Base-by-base conservation (phyloP, 2,888 invertebrate species). In the Colostygia pectinataria region DNA sequence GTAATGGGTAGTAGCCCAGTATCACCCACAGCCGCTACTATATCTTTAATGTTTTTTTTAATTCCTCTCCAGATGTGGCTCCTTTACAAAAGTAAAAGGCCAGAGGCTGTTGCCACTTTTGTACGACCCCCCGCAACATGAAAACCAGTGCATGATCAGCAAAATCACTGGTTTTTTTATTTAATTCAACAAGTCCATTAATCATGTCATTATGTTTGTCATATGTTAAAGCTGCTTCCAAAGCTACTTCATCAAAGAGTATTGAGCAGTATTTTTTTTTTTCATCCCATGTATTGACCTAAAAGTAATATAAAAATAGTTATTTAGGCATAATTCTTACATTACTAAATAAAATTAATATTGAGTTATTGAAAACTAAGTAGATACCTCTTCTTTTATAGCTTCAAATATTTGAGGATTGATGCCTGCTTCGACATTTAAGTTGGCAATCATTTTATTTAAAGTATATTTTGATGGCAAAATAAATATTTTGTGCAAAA, bases 401-500 rank as follows among this genome's bases (percentile, higher is more conserved):
- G 13, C 13, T 7, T 14, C 13, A 4, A 31, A 31, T 7, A 31
- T 31, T 14, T 31, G 13, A 13, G 13, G 1, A 31, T 31, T 31
- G 3, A 31, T 31, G 13, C 29, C 29, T 8, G 29, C 13, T 31
- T 14, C 14, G 7, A 31, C 12, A 12, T 31, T 31, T 2, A 14
- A 7, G 2, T 31, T 13, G 29, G 7, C 8, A 8, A 31, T 31
- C 14, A 31, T 14, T 31, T 18, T 37, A 15, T 14, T 23, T 7
- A 31, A 3, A 1, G 40, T 40, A 3, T 40, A 13, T 10, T 25
- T 23, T 14, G 43, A 27, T 1, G 34, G 37, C 12, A 42, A n/a
- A 4, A 45, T 45, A 18, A 45, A 45, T 8, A 38, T 32, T 38
- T 20, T 42, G 1, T 18, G 8, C 5, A 40, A n/a, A 28, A 43